Evolutionary conservation across 2,888 invertebrate genomes (phyloP), one percentile per base, ranked within the genome.

Genomic region (Lithosia quadra): DNA sequence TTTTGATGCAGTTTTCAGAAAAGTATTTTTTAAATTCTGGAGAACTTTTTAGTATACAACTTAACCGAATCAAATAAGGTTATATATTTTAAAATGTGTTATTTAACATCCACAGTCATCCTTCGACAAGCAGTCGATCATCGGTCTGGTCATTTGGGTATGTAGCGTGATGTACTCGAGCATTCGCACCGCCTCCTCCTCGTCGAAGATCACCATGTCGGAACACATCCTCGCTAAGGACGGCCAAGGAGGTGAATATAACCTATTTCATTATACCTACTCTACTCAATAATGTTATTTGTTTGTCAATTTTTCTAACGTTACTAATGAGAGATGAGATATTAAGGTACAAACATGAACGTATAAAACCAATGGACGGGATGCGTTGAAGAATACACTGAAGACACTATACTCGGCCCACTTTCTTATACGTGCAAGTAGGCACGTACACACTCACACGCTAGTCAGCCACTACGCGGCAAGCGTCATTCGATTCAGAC

Each of bases 131-230:
- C 97, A 99, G 88, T 98, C 98, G 81, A 97, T 99, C 78, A 97
- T 99, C 83, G 99, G 99, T 60, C 96, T 99, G 79, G 91, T 97
- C 62, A 97, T 99, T 84, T 99, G 99, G 99, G 97, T 98, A 91
- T 96, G 97, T 85, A 99, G 99, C 91, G 98, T 99, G 65, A 95
- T 99, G 67, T 99, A 99, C 94, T 99, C 99, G 18, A 98, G 99
- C 80, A 96, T 99, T 72, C 97, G 99, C 59, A 98, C 99, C n/a
- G 98, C 99, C 24, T 98, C 98, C 36, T 97, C 97, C 84, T 98
- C 98, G 0, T 98, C 99, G 34, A 98, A 98, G 92, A 97, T 99
- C 75, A 98, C 98, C 39, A 97, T 98, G 96, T 96, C 97, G 0
- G 98, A 98, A 58, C 97, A 97, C 82, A 96, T 97, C 82, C 95